Evolutionary conservation across 2,113 vertebrate species (phyloP).

Genomic region (Romanogobio albipinnatus): DNA sequence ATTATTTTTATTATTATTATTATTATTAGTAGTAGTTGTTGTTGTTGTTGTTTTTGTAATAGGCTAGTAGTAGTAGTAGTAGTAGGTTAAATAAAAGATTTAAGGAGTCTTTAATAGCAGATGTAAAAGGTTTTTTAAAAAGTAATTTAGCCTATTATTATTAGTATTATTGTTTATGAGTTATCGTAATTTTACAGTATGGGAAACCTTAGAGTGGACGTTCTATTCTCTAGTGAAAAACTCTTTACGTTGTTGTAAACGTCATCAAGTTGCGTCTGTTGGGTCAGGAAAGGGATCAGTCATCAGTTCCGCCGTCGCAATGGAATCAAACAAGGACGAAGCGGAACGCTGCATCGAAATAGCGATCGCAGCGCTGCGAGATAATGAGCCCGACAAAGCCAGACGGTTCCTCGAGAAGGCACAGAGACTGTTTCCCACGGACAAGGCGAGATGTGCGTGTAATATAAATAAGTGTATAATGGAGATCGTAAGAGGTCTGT

Average conservation of each 20-base stretch:
- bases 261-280: conserved; percentile 65
- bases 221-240: conserved; percentile 25
- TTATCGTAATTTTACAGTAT: neutral
- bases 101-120: too few relatives aligned
- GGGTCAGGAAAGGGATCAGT: conserved; percentile 71
- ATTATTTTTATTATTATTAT: too few relatives aligned
- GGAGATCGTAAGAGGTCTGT: conserved; percentile 24
- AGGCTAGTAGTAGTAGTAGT: too few relatives aligned
- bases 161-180: neutral
- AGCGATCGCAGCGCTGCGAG: conserved; percentile 79
- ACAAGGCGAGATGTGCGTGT: conserved; percentile 82
- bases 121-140: too few relatives aligned
- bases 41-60: too few relatives aligned
- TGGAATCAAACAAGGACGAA: conserved; percentile 99
- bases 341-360: conserved; percentile 93
- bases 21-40: too few relatives aligned
- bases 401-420: conserved; percentile 92
- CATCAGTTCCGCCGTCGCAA: conserved; percentile 76
- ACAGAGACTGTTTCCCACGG: conserved; percentile 87
- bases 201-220: neutral
- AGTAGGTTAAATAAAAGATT: neutral
- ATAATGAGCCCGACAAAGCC: conserved; percentile 82
- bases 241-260: neutral
- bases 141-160: too few relatives aligned
- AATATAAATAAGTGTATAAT: conserved; percentile 46